Evolutionary conservation across 1,140 invertebrate genomes (phyloP), one percentile per base, ranked within the genome.

Genomic region (Lasaia peninsularis): DNA sequence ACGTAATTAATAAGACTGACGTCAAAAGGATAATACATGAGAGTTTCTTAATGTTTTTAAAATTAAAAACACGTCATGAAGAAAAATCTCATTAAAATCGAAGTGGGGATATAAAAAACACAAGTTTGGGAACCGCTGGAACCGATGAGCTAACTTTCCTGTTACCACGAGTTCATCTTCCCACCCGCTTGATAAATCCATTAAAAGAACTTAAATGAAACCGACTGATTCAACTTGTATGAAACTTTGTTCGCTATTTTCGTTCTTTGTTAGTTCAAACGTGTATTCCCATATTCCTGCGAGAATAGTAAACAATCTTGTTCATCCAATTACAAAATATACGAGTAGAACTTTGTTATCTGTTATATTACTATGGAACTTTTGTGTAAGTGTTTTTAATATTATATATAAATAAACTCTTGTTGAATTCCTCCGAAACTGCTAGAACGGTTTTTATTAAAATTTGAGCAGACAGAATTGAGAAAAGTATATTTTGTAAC

Each of bases 131-230:
- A 28, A 3, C 44, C 11, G 6, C 21, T 20, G 21, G 21, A 18
- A 24, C 44, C 48, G 48, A 52, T 58, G 37, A 61, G 31, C 50
- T 33, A 61, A 65, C 59, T 65, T 61, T 61, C 33, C 52, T 58
- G 21, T 58, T 60, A 57, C 57, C 33, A 57, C 55, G 53, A 65
- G 40, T 65, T 44, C 54, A 34, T 51, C 37, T 58, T 59, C 52
- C 58, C 48, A 50, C 59, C 60, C 63, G 59, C 63, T 58, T 58
- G 59, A 56, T 62, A 65, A 59, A 60, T 67, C 57, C 60, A 66
- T 66, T 66, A 62, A 52, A 66, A 55, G 50, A 62, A 62, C 51
- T 61, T 52, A 33, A 49, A 56, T 60, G 44, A 57, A 66, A 66
- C 53, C 59, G 52, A 62, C 49, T 55, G 54, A 59, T 62, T 60